Conservation (phyloP, 2,797 vertebrate species). For the Enteromius afrohamiltoni region DNA sequence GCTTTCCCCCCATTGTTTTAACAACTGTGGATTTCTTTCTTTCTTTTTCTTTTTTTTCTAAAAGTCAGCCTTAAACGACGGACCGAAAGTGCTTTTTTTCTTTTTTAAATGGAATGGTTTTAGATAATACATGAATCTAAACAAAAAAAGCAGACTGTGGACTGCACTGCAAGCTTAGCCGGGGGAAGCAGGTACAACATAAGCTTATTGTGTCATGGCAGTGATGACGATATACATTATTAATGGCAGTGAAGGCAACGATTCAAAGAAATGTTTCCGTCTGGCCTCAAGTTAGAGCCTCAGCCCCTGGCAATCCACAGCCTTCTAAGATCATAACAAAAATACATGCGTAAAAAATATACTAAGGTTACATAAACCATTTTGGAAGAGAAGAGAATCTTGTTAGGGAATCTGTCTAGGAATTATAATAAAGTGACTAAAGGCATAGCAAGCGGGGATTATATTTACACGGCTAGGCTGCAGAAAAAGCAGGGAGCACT, state of each 20-base stretch:
- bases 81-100: conserved; percentile 88
- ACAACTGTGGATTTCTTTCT: conserved; percentile 66
- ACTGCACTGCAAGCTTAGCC: conserved; percentile 71
- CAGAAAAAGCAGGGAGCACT: conserved; percentile 73
- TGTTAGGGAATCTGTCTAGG: conserved; percentile 76
- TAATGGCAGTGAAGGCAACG: conserved; percentile 81
- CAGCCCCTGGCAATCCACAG: conserved; percentile 76
- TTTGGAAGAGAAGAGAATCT: conserved; percentile 83
- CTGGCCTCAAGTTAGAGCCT: conserved; percentile 69
- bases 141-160: conserved; percentile 69
- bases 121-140: conserved; percentile 74
- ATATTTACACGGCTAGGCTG: conserved; percentile 79
- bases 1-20: conserved; percentile 64
- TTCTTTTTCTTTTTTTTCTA: conserved; percentile 60
- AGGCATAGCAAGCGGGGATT: conserved; percentile 84
- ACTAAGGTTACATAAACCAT: conserved; percentile 77
- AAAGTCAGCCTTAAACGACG: conserved; percentile 80
- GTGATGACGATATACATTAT: conserved; percentile 82
- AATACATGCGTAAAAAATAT: conserved; percentile 75
- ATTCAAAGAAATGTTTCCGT: conserved; percentile 66
- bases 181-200: conserved; percentile 57
- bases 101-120: conserved; percentile 86
- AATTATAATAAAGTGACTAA: conserved; percentile 93
- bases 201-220: conserved; percentile 78
- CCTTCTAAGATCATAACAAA: conserved; percentile 72